Percentiles rank a stretch among this genome's conserved stretches.
phyloP scores from a whole-genome alignment of 2,797 vertebrate species.

The Carapus acus region DNA sequence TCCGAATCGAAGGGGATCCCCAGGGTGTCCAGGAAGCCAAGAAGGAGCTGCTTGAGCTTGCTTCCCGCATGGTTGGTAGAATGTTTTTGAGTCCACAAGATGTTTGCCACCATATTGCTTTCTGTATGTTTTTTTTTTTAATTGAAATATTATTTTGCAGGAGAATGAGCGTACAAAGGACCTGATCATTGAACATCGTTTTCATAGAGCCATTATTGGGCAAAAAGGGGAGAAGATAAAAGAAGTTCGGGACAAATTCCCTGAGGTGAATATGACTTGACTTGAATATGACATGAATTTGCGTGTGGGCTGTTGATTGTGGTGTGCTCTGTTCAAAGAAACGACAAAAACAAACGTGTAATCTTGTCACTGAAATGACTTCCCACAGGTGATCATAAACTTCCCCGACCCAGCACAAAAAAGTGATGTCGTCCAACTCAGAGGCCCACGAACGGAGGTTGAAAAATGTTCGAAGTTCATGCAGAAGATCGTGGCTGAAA shows the following conservation, averaged over 20 bases:
- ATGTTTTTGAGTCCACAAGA: too few species aligned
- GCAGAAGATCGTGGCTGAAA: constrained; percentile 95
- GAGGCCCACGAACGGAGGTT: constrained; percentile 93
- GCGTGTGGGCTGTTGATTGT: too few species aligned
- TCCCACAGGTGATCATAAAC: constrained; percentile 91
- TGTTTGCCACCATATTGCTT: too few species aligned
- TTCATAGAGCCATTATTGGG: constrained; percentile 97
- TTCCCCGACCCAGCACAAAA: constrained; percentile 96
- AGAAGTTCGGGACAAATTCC: constrained; percentile 96
- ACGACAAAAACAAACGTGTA: too few species aligned
- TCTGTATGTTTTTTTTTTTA: too few species aligned
- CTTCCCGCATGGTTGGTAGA: constrained; percentile 89
- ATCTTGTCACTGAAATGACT: not conserved
- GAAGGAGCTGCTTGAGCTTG: constrained; percentile 96
- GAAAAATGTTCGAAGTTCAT: constrained; percentile 98
- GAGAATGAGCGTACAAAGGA: constrained; percentile 99
- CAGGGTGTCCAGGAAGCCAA: constrained; percentile 98
- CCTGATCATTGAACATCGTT: constrained; percentile 96
- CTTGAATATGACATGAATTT: too few species aligned
- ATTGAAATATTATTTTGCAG: constrained; percentile 61
- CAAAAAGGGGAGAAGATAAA: constrained; percentile 98
- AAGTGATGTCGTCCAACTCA: constrained; percentile 93
- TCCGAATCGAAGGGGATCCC: constrained; percentile 97
- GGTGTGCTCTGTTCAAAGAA: too few species aligned
- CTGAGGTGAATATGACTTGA: constrained; percentile 79